Conservation (phyloP, 1,140 invertebrate species). For the Drosophila tropicalis region DNA sequence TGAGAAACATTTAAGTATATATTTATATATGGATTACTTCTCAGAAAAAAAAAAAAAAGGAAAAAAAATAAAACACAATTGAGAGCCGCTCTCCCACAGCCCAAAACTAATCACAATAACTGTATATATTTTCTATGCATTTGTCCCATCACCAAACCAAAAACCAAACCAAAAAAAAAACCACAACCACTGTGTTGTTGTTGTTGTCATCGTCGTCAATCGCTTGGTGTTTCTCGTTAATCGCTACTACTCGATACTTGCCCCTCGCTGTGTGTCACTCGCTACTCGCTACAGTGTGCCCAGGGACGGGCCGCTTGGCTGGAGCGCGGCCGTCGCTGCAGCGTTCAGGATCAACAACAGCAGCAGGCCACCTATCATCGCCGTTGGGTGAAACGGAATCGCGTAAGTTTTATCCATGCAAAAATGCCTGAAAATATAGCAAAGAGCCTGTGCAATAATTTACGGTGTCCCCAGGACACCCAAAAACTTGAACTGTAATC, state of each 20-base stretch:
- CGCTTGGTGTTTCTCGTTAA: slow-evolving; percentile 54
- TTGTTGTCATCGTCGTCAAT: slow-evolving; percentile 47
- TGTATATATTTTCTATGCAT: slow-evolving; percentile 81
- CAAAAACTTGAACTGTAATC: slow-evolving; percentile 21
- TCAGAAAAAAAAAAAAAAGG: neutral
- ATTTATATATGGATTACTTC: slow-evolving; percentile 27
- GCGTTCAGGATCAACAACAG: slow-evolving; percentile 86
- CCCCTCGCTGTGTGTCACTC: slow-evolving; percentile 56
- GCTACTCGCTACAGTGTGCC: slow-evolving; percentile 85
- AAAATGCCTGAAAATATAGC: slow-evolving; percentile 29
- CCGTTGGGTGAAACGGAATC: slow-evolving; percentile 92
- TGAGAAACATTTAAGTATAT: slow-evolving; percentile 16
- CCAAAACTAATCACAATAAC: slow-evolving; percentile 75
- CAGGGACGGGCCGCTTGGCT: slow-evolving; percentile 92
- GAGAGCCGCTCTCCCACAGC: slow-evolving; percentile 66
- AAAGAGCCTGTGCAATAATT: slow-evolving; percentile 17
- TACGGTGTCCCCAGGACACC: slow-evolving; percentile 25
- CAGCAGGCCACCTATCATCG: slow-evolving; percentile 87
- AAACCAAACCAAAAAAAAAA: slow-evolving; percentile 50
- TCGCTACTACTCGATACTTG: slow-evolving; percentile 59
- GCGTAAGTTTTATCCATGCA: slow-evolving; percentile 85
- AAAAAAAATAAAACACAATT: slow-evolving; percentile 35
- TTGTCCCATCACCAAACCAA: slow-evolving; percentile 61
- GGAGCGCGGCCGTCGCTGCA: slow-evolving; percentile 88
- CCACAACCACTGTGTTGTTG: slow-evolving; percentile 55